Base-by-base conservation (phyloP, 2,888 invertebrate genomes). In the Lasioglossum pauxillum region DNA sequence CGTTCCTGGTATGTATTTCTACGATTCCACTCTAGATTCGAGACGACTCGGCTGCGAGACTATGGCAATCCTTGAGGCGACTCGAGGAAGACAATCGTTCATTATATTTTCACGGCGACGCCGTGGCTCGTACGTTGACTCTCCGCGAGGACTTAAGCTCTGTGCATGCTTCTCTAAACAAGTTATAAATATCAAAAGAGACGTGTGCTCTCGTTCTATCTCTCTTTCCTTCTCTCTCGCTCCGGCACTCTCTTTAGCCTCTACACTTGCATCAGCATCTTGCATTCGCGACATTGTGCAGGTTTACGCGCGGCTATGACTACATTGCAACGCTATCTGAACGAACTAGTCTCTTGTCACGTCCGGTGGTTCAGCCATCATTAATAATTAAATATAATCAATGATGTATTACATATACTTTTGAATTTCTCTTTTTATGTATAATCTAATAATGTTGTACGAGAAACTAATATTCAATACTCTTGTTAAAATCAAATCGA, bases 171-270 rank as follows among this genome's bases (percentile, higher is more conserved):
- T 84, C 86, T 88, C 80, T 86, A 88, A 89, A 89, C 89, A 86
- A 86, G 89, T 88, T 88, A 82, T 88, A 88, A 88, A 89, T 89
- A 88, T 72, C 91, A 53, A 82, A 75, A 64, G 76, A 82, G 75
- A 72, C 76, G 76, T n/a, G 49, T 75, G 57, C 46, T 74, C 49
- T 67, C 53, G 8, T 27, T 60, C 57, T n/a, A 7, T 53, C 49
- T 57, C 23, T n/a, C 57, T 57, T 10, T n/a, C 12, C 1, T 7
- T 64, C 31, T 64, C 16, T 31, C 31, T 64, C 60, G 27, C 60
- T 27, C 60, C 14, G 2, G 0, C 64, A 7, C 64, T 31, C 64
- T 64, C 64, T 60, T 12, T 4, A 27, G 16, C n/a, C 7, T 44
- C 27, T 44, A 69, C 19, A 23, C 31, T 35, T 41, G 41, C 79